Percentiles rank a stretch among this genome's conserved stretches.
These are phyloP conservation scores for Apeltes quadracus DNA, from an alignment of 2,113 vertebrate genomes.

Conservation along the genomic window DNA sequence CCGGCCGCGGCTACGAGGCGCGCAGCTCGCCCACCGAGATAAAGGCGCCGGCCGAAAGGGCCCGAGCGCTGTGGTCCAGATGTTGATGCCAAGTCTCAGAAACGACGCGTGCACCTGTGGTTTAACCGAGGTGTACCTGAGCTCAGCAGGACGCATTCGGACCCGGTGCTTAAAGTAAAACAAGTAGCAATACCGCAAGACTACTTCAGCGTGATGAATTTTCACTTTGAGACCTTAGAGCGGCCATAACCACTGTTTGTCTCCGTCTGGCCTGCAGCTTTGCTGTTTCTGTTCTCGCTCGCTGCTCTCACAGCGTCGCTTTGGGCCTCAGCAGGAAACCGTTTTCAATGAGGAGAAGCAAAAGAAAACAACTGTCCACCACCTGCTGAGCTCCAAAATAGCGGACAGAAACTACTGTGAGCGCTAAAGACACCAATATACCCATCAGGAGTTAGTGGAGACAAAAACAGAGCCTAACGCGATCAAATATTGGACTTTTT, in stretches of 20 bases:
- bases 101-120: background rate
- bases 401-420: background rate
- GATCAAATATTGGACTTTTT: background rate
- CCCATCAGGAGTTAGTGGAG: background rate
- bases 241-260: background rate
- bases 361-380: background rate
- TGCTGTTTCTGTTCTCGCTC: background rate
- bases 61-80: background rate
- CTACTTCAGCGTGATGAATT: background rate
- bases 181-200: background rate
- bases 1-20: constrained; percentile 1
- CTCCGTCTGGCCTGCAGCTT: background rate
- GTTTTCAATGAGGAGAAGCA: background rate
- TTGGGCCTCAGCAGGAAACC: background rate
- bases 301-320: background rate
- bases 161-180: background rate
- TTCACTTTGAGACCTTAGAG: background rate
- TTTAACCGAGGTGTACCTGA: background rate
- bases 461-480: background rate
- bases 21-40: constrained; percentile 31
- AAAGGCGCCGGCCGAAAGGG: constrained; percentile 24
- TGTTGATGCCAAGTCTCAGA: constrained; percentile 35
- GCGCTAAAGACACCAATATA: background rate
- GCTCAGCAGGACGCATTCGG: background rate
- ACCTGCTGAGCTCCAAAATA: background rate